Conservation (phyloP, 2,113 vertebrate species). For the Bubalus kerabau region DNA sequence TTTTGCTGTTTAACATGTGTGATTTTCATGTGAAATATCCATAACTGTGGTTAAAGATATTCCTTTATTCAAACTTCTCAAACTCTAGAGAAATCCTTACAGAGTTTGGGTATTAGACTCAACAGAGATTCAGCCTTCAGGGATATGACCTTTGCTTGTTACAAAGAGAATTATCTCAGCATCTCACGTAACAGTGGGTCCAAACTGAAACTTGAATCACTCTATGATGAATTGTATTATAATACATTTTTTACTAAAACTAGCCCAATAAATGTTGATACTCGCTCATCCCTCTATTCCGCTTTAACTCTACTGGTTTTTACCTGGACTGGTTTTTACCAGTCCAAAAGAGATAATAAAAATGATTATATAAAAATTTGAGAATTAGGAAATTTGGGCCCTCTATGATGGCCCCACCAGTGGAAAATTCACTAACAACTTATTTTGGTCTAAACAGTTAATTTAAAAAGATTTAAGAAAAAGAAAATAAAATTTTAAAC, state of each 20-base stretch:
- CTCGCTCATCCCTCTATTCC: background rate
- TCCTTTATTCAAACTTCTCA: background rate
- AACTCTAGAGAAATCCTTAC: background rate
- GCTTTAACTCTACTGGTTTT: background rate
- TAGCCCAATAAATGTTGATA: background rate
- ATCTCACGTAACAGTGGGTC: background rate
- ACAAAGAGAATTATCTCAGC: background rate
- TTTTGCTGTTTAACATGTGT: background rate
- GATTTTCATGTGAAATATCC: background rate
- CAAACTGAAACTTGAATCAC: background rate
- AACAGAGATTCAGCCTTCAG: background rate
- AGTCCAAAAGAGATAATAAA: background rate
- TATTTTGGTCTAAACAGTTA: background rate
- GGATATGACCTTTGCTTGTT: background rate
- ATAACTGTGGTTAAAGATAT: background rate
- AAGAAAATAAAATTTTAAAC: background rate
- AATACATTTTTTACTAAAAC: background rate
- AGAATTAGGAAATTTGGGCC: background rate
- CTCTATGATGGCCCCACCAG: background rate
- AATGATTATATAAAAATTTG: background rate
- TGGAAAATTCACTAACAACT: background rate
- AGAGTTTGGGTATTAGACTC: background rate
- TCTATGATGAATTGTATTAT: background rate
- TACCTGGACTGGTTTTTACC: no score
- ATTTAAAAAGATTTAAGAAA: background rate